A percentile compares a stretch with the other conserved stretches of the same genome.
Conservation (phyloP, 30 jellyfish, hydroid and myxozoan genomes). For the Mastigias papua region DNA sequence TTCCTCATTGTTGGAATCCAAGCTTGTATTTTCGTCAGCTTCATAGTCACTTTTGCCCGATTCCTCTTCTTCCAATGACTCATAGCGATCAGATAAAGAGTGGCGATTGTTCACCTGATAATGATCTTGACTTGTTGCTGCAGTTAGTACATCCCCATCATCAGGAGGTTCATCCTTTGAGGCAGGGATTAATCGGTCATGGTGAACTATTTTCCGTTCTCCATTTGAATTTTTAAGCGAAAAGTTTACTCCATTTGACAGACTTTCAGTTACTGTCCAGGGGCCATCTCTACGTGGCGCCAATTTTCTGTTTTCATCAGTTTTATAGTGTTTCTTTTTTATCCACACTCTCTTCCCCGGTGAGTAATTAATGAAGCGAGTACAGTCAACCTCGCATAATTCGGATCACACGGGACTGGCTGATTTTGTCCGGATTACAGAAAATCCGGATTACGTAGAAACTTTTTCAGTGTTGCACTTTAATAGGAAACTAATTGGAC, state of each 20-base stretch:
- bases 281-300: slow-evolving; percentile 54
- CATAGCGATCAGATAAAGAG: neutral
- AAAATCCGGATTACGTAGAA: too few relatives aligned
- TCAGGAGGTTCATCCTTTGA: neutral
- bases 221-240: neutral
- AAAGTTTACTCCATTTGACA: slow-evolving; percentile 46
- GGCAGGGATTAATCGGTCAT: slow-evolving; percentile 30
- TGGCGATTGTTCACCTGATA: neutral
- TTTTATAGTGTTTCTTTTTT: slow-evolving; percentile 25
- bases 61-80: neutral
- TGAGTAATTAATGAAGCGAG: slow-evolving; percentile 24
- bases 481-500: too few relatives aligned
- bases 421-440: too few relatives aligned
- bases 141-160: neutral
- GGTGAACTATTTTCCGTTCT: slow-evolving; percentile 31
- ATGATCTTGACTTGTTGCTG: neutral
- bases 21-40: slow-evolving; percentile 20
- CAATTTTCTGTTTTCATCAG: slow-evolving; percentile 27
- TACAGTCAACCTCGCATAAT: too few relatives aligned
- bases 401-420: too few relatives aligned
- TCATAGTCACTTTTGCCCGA: slow-evolving; percentile 24
- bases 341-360: slow-evolving; percentile 63
- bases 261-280: slow-evolving; percentile 14
- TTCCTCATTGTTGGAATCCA: neutral
- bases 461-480: too few relatives aligned